Base-by-base conservation (phyloP, 2,797 vertebrate genomes). In the Euphonia xanthogaster region DNA sequence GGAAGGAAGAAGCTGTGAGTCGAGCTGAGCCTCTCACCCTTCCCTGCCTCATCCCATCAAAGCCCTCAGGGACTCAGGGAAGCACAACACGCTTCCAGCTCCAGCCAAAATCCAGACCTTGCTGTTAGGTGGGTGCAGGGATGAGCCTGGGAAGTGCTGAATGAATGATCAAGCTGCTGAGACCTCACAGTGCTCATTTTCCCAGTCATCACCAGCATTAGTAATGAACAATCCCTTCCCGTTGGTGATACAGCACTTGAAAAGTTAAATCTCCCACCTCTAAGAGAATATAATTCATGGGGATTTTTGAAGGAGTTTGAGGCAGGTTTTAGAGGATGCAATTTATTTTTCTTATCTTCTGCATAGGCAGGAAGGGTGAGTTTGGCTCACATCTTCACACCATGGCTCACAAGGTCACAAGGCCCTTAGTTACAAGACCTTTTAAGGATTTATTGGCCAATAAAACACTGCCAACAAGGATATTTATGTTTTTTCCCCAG, bases 1-100 rank as follows among this genome's bases (percentile, higher is more conserved):
- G 51, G 45, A 21, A 86, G 68, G 45, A 15, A 50, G n/a, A 65
- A 91, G 19, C 51, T 55, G 11, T 11, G 65, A 68, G 82, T 58
- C 0, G 0, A 77, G 82, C 53, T 91, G 67, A 94, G 72, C 82
- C 35, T 72, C 80, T 81, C 3, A 4, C 45, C 68, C 53, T 86
- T 86, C 54, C 28, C 55, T 78, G 44, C 62, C 74, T 95, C 88
- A 79, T 91, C 88, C 76, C 89, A 75, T 72, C 94, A 78, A 91
- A 94, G 85, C 21, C 61, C 50, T 18, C 21, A n/a, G 76, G 76
- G 39, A 51, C 51, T 94, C 86, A 77, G 24, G 6, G 4, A 31
- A 71, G 73, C 21, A 89, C 35, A 89, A n/a, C 0, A 5, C 6
- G 5, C 42, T 77, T 45, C 48, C 58, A 86, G 72, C 81, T 88